A percentile compares a stretch with the other conserved stretches of the same genome.
Evolutionary conservation across 2,888 invertebrate genomes (phyloP).

Genomic region (Acleris emargana): DNA sequence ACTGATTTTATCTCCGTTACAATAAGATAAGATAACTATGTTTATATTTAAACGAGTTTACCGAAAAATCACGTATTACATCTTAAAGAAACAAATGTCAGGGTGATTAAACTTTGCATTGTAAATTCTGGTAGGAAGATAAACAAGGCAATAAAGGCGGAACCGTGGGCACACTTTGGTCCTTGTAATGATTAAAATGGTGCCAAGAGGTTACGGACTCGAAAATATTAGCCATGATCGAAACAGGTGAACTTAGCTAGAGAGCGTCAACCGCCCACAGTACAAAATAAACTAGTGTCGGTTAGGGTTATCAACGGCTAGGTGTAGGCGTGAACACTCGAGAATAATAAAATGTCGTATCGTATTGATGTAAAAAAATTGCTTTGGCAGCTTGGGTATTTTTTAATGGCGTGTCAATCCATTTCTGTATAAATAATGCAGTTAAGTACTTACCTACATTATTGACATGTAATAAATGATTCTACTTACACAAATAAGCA

Average conservation of each 20-base stretch:
- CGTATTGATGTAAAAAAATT: no score
- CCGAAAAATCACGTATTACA: not conserved
- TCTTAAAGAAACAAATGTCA: not conserved
- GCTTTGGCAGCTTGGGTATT: no score
- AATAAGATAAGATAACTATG: not conserved
- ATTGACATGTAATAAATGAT: no score
- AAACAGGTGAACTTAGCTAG: slow-evolving; percentile 5
- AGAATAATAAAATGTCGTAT: no score
- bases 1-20: no score
- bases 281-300: not conserved
- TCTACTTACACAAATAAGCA: no score
- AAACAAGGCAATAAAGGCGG: not conserved
- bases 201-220: slow-evolving; percentile 10
- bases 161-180: slow-evolving; percentile 7
- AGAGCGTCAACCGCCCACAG: slow-evolving; percentile 12
- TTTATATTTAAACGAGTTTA: not conserved
- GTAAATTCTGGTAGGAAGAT: not conserved
- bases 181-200: slow-evolving; percentile 8
- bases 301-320: slow-evolving; percentile 3
- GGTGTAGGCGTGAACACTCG: not conserved
- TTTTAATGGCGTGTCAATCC: no score
- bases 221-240: slow-evolving; percentile 3
- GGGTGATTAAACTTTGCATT: not conserved
- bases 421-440: no score
- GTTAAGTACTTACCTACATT: no score